phyloP scores from a whole-genome alignment of 2,797 vertebrate species.

The Natrix natrix region DNA sequence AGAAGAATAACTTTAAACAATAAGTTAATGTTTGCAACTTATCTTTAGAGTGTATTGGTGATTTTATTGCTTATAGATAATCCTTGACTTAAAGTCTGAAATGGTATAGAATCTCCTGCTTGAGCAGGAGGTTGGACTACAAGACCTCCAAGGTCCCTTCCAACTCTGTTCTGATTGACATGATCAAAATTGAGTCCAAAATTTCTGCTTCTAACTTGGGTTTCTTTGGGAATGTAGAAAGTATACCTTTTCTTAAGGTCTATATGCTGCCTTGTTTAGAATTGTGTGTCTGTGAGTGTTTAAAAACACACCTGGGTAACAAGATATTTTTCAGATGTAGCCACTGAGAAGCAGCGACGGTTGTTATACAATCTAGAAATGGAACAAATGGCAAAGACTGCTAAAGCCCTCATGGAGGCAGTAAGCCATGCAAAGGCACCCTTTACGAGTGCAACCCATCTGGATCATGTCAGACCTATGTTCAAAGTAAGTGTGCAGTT shows the following conservation, averaged over 20 bases:
- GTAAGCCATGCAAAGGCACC: constrained; percentile 95
- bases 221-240: not conserved
- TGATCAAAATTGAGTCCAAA: not conserved
- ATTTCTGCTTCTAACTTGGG: not conserved
- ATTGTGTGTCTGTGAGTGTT: rapidly evolving
- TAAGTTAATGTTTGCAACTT: not conserved
- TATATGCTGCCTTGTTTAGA: not conserved
- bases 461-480: constrained; percentile 96
- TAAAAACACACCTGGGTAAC: not conserved
- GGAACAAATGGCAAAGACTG: constrained; percentile 98
- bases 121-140: not conserved
- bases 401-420: constrained; percentile 96
- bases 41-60: not conserved
- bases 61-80: not conserved
- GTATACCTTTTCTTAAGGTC: not conserved
- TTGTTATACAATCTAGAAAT: constrained; percentile 95
- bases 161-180: not conserved
- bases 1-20: not conserved
- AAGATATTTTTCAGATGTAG: constrained; percentile 73
- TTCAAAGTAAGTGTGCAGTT: constrained; percentile 83
- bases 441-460: constrained; percentile 94
- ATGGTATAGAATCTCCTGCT: not conserved
- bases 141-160: not conserved
- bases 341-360: constrained; percentile 91
- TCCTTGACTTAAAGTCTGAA: not conserved